These are phyloP conservation scores for Kuschelorhynchus macadamiae DNA, from an alignment of 2,888 invertebrate species.

Conservation along the genomic window DNA sequence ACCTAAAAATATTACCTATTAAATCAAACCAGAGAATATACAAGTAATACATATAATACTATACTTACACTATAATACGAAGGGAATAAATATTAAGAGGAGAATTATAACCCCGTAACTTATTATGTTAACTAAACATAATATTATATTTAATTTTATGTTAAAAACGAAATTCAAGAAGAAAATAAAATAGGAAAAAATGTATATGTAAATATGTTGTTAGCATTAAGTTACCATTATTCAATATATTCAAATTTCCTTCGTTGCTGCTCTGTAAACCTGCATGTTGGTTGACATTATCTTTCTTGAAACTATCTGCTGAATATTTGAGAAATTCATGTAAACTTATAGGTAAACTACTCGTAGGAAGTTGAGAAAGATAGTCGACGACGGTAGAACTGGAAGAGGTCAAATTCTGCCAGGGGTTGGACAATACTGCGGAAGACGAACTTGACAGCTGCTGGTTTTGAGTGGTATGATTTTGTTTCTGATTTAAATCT, in stretches of 20 bases:
- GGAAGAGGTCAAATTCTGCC: constrained; percentile 77
- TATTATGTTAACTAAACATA: too few species aligned
- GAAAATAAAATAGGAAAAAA: neutral
- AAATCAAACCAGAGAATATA: too few species aligned
- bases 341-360: constrained; percentile 81
- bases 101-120: too few species aligned
- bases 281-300: constrained; percentile 73
- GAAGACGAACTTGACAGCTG: neutral
- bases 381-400: constrained; percentile 90
- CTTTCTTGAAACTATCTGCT: constrained; percentile 82
- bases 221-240: constrained; percentile 62
- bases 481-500: constrained; percentile 46
- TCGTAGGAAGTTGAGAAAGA: constrained; percentile 83
- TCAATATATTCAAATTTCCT: constrained; percentile 62
- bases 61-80: too few species aligned
- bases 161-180: neutral
- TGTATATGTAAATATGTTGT: too few species aligned
- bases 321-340: constrained; percentile 90
- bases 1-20: constrained; percentile 23
- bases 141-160: too few species aligned
- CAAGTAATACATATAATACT: too few species aligned
- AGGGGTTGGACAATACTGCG: constrained; percentile 59
- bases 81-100: neutral
- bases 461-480: constrained; percentile 10
- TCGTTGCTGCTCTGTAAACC: constrained; percentile 54